Conservation (phyloP, 2,888 invertebrate species). For the Parnassius mnemosyne region DNA sequence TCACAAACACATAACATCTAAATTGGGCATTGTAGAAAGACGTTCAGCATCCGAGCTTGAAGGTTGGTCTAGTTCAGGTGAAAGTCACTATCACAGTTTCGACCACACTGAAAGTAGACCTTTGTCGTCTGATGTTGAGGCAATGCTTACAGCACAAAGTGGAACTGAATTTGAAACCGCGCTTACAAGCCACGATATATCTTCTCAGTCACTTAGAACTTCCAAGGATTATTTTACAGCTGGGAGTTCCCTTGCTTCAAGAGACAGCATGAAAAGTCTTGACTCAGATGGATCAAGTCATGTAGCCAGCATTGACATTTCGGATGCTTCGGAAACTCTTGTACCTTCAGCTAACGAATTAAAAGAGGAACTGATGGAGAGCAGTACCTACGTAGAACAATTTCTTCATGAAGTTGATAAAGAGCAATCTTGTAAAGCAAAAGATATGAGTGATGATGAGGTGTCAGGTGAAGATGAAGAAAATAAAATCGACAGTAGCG, state of each 20-base stretch:
- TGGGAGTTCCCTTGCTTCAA: slow-evolving; percentile 91
- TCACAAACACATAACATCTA: slow-evolving; percentile 72
- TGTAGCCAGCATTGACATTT: slow-evolving; percentile 93
- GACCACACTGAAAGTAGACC: slow-evolving; percentile 91
- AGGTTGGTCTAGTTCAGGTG: slow-evolving; percentile 91
- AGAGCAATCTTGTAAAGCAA: slow-evolving; percentile 53
- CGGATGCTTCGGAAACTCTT: slow-evolving; percentile 95
- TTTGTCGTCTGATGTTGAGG: slow-evolving; percentile 92
- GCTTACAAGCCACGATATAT: slow-evolving; percentile 88
- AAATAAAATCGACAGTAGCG: slow-evolving; percentile 66
- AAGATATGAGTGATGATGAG: slow-evolving; percentile 75
- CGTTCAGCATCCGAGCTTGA: slow-evolving; percentile 90
- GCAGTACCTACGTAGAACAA: slow-evolving; percentile 80
- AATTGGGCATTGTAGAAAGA: slow-evolving; percentile 79
- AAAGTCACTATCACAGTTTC: slow-evolving; percentile 93
- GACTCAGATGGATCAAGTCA: slow-evolving; percentile 95
- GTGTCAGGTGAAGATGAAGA: slow-evolving; percentile 81
- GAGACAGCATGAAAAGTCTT: slow-evolving; percentile 93
- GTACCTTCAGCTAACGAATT: slow-evolving; percentile 93
- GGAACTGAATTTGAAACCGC: slow-evolving; percentile 94
- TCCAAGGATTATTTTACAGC: slow-evolving; percentile 94
- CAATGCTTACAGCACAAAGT: slow-evolving; percentile 86
- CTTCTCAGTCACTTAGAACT: slow-evolving; percentile 85
- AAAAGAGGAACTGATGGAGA: slow-evolving; percentile 86
- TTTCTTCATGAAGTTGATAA: slow-evolving; percentile 70